A percentile compares a stretch with the other conserved stretches of the same genome.
Evolutionary conservation across 2,888 invertebrate genomes (phyloP).

Genomic region (Aleiodes alternator): DNA sequence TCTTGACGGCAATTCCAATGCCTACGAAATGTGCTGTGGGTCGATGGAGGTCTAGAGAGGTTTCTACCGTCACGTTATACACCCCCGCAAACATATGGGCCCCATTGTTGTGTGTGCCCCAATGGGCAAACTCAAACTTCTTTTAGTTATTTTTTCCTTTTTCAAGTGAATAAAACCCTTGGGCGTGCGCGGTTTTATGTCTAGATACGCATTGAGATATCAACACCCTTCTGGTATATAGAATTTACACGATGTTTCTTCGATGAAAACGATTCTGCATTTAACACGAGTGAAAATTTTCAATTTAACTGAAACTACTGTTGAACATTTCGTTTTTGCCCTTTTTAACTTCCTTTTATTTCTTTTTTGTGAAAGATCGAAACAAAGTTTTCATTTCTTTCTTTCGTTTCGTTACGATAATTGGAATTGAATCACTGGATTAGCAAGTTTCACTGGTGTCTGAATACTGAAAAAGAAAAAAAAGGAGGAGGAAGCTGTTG

Average conservation of each 20-base stretch:
- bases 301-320: conserved; percentile 1
- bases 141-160: conserved; percentile 45
- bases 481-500: conserved; percentile 41
- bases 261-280: conserved; percentile 59
- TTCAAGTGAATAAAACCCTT: conserved; percentile 57
- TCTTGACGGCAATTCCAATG: conserved; percentile 21
- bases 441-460: conserved; percentile 21
- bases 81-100: conserved; percentile 72
- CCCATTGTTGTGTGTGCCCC: conserved; percentile 66
- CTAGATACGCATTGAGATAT: conserved; percentile 68
- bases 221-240: conserved; percentile 60
- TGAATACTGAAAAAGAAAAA: conserved; percentile 45
- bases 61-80: conserved; percentile 60
- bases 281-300: conserved; percentile 17
- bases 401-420: conserved; percentile 6
- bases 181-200: conserved; percentile 46
- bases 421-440: conserved; percentile 29
- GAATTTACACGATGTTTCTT: conserved; percentile 66
- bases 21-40: conserved; percentile 40
- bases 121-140: conserved; percentile 58
- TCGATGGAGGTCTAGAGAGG: conserved; percentile 58
- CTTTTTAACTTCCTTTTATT: no score
- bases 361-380: not conserved
- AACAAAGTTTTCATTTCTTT: conserved; percentile 1
- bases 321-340: conserved; percentile 5